These are phyloP conservation scores for Zeuzera pyrina DNA, from an alignment of 2,888 invertebrate species.

Conservation along the genomic window DNA sequence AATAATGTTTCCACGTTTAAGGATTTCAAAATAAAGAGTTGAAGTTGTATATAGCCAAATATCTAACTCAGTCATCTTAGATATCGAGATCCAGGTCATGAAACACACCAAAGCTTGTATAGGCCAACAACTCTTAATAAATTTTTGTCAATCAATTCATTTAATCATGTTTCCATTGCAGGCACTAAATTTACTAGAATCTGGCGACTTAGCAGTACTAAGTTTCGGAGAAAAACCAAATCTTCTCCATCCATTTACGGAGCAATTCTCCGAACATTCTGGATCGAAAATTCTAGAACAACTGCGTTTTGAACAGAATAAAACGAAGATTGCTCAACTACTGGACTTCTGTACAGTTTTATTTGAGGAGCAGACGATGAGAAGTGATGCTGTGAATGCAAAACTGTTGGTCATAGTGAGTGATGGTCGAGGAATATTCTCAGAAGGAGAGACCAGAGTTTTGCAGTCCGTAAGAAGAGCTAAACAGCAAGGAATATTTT, in stretches of 20 bases:
- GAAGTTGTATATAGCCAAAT: no score
- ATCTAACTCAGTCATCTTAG: no score
- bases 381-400: slow-evolving; percentile 76
- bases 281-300: slow-evolving; percentile 87
- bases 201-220: slow-evolving; percentile 91
- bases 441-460: slow-evolving; percentile 87
- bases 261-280: slow-evolving; percentile 89
- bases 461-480: slow-evolving; percentile 84
- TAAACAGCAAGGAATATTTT: slow-evolving; percentile 87
- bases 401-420: slow-evolving; percentile 94
- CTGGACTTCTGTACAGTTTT: slow-evolving; percentile 83
- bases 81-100: no score
- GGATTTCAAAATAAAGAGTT: no score
- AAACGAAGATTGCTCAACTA: slow-evolving; percentile 88
- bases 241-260: slow-evolving; percentile 89
- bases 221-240: slow-evolving; percentile 91
- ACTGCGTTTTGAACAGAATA: slow-evolving; percentile 90
- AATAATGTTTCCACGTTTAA: no score
- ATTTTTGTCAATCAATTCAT: no score
- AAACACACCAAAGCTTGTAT: no score
- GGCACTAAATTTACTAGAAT: slow-evolving; percentile 93
- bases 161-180: slow-evolving; percentile 46
- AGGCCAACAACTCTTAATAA: no score
- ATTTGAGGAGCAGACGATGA: slow-evolving; percentile 56
- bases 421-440: slow-evolving; percentile 95